Conservation (phyloP, 2,888 invertebrate genomes). For the Smittia aterrima region DNA sequence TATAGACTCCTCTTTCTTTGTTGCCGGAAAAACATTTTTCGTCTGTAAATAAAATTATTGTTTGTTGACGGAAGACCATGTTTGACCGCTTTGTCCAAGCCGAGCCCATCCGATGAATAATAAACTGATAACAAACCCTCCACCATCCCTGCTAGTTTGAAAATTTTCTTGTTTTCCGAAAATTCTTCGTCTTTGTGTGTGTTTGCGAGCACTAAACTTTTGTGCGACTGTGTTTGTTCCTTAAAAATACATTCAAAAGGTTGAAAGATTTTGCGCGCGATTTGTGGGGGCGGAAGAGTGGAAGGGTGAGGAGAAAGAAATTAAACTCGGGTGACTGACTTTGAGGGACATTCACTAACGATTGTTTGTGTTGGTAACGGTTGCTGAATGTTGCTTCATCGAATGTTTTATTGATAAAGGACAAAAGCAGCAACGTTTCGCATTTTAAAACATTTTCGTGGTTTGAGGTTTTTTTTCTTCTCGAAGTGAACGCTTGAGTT, state of each 20-base stretch:
- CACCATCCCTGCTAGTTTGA: neutral
- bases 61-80: too few relatives aligned
- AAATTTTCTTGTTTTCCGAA: neutral
- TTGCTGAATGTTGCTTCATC: neutral
- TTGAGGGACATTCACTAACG: neutral
- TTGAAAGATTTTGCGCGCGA: slow-evolving; percentile 11
- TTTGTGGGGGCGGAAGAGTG: neutral
- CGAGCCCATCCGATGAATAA: too few relatives aligned
- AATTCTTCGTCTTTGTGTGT: neutral
- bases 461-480: too few relatives aligned
- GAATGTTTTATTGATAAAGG: neutral
- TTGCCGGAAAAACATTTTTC: neutral
- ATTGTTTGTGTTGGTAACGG: too few relatives aligned
- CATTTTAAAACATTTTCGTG: too few relatives aligned
- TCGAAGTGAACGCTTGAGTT: too few relatives aligned
- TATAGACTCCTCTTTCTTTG: neutral
- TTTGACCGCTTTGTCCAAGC: too few relatives aligned
- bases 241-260: neutral
- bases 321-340: slow-evolving; percentile 7
- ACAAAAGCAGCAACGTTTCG: neutral
- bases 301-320: neutral
- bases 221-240: neutral
- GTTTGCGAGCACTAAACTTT: neutral
- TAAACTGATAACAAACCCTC: neutral
- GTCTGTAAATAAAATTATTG: neutral